Evolutionary conservation across 2,888 invertebrate genomes (phyloP).

Genomic region (Trichogramma dendrolimi): DNA sequence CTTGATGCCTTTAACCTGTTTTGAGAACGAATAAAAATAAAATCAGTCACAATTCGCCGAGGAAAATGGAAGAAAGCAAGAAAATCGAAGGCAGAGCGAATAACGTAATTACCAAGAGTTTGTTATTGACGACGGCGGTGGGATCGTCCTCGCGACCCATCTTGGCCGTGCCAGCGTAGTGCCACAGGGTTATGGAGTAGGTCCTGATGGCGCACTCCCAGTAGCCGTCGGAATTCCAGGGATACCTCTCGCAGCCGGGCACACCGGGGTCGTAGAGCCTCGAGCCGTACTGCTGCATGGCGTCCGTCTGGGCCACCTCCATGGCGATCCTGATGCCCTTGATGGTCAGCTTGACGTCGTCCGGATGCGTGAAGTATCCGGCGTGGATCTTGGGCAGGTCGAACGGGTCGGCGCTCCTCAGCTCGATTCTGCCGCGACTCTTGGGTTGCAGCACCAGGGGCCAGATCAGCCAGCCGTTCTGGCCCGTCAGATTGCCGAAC

Average conservation of each 20-base stretch:
- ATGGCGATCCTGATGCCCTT: slow-evolving; percentile 58
- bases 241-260: slow-evolving; percentile 54
- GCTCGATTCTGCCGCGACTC: slow-evolving; percentile 61
- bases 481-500: slow-evolving; percentile 47
- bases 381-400: slow-evolving; percentile 63
- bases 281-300: slow-evolving; percentile 59
- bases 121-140: no score
- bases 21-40: neutral
- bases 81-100: slow-evolving; percentile 43
- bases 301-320: slow-evolving; percentile 55
- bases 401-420: slow-evolving; percentile 61
- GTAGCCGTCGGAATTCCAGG: slow-evolving; percentile 54
- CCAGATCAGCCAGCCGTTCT: slow-evolving; percentile 21
- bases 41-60: neutral
- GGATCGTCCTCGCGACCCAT: no score
- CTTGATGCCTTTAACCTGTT: slow-evolving; percentile 47
- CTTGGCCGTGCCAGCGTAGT: no score
- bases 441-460: slow-evolving; percentile 61
- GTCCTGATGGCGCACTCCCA: slow-evolving; percentile 35
- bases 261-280: slow-evolving; percentile 54
- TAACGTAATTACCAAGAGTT: no score
- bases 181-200: no score
- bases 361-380: slow-evolving; percentile 63
- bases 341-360: slow-evolving; percentile 58
- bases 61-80: neutral